Percentiles rank a stretch among this genome's conserved stretches.
phyloP scores from a whole-genome alignment of 2,113 vertebrate species.

The Dasyornis broadbenti region DNA sequence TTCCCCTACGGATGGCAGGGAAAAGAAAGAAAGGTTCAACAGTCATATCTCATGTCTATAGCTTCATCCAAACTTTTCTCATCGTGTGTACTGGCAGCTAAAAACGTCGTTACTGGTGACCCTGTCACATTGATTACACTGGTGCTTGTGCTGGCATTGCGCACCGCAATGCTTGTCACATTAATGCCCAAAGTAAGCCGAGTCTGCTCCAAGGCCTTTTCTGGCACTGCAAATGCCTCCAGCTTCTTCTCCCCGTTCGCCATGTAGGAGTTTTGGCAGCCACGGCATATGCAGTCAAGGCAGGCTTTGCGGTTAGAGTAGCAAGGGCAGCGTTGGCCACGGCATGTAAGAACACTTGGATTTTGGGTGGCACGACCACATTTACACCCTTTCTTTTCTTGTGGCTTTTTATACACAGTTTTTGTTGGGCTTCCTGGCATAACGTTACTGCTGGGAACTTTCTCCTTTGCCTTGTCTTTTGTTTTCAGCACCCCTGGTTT shows the following conservation, averaged over 20 bases:
- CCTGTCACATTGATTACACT: conserved; percentile 89
- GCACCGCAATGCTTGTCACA: conserved; percentile 95
- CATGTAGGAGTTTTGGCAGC: conserved; percentile 99
- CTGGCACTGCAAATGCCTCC: conserved; percentile 96
- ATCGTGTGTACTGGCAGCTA: conserved; percentile 89
- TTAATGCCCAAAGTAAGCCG: conserved; percentile 98
- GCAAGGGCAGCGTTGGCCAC: conserved; percentile 96
- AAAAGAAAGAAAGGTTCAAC: conserved; percentile 80
- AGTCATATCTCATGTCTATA: conserved; percentile 97
- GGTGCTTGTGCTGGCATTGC: conserved; percentile 86
- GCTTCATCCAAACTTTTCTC: conserved; percentile 93
- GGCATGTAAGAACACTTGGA: conserved; percentile 98
- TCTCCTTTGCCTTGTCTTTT: conserved; percentile 89
- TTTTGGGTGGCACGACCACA: conserved; percentile 98
- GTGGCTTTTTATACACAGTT: conserved; percentile 93
- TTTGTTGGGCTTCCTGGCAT: conserved; percentile 86
- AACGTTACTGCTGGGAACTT: conserved; percentile 83
- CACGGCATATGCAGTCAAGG: conserved; percentile 98
- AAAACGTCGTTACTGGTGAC: conserved; percentile 90
- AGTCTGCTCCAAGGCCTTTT: conserved; percentile 98
- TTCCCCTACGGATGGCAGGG: conserved; percentile 75
- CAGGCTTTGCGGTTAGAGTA: conserved; percentile 98
- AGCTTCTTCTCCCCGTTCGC: conserved; percentile 98
- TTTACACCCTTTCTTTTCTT: conserved; percentile 97
- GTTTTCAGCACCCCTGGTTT: conserved; percentile 88